These are phyloP conservation scores for Menidia menidia DNA, from an alignment of 2,797 vertebrate genomes.

Conservation along the genomic window DNA sequence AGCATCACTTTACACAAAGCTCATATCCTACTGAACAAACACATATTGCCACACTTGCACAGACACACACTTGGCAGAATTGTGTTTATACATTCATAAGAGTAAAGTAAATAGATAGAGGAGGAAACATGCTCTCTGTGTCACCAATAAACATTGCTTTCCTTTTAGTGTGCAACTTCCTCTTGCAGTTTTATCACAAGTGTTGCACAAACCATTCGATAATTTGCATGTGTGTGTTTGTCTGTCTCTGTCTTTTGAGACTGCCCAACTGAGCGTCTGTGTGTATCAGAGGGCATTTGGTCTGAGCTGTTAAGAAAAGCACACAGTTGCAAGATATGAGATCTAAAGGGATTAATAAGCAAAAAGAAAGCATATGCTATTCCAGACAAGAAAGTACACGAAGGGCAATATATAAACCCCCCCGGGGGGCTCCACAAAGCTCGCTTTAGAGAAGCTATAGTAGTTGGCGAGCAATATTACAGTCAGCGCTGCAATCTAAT, in stretches of 20 bases:
- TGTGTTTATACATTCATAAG: constrained; percentile 8
- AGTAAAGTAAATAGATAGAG: constrained; percentile 27
- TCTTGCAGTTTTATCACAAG: constrained; percentile 51
- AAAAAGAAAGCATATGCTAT: constrained; percentile 64
- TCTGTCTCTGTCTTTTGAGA: constrained; percentile 19
- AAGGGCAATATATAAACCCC: constrained; percentile 49
- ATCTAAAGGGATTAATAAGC: constrained; percentile 46
- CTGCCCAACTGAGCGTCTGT: constrained; percentile 25
- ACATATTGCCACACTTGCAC: background rate
- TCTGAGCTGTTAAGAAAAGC: constrained; percentile 47
- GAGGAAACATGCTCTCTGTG: constrained; percentile 18
- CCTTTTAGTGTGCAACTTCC: constrained; percentile 42
- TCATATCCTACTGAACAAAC: constrained; percentile 28
- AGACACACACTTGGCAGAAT: constrained; percentile 9
- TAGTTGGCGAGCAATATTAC: constrained; percentile 42
- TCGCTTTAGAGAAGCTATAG: constrained; percentile 50
- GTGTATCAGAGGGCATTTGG: constrained; percentile 26
- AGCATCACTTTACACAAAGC: background rate
- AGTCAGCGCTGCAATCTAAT: constrained; percentile 58
- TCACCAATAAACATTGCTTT: constrained; percentile 30
- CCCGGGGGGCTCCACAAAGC: constrained; percentile 56
- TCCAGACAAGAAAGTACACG: constrained; percentile 43
- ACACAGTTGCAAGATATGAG: constrained; percentile 40
- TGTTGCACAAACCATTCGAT: constrained; percentile 54
- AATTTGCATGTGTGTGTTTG: constrained; percentile 17